Evolutionary conservation across 1,140 invertebrate genomes (phyloP).

Genomic region (Drosophila fuyamai): DNA sequence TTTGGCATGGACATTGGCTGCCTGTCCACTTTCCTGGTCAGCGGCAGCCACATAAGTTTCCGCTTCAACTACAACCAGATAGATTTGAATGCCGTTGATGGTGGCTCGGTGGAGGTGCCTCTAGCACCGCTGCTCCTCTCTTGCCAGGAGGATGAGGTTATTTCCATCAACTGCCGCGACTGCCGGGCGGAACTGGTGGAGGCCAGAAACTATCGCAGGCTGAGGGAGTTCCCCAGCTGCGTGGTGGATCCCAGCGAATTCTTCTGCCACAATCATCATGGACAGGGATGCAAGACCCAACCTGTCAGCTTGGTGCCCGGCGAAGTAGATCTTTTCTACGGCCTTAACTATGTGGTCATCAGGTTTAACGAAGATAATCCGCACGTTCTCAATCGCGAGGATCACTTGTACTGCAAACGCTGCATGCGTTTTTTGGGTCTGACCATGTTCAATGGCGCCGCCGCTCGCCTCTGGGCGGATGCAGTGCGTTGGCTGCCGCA

Average conservation of each 20-base stretch:
- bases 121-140: conserved; percentile 18
- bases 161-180: conserved; percentile 39
- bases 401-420: conserved; percentile 65
- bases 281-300: not conserved
- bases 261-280: conserved; percentile 74
- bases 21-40: conserved; percentile 43
- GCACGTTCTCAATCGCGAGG: conserved; percentile 16
- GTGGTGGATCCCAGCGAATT: conserved; percentile 72
- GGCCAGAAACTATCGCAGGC: conserved; percentile 21
- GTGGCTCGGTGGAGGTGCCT: conserved; percentile 9
- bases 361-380: conserved; percentile 8
- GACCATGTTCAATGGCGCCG: conserved; percentile 42
- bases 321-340: conserved; percentile 62
- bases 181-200: conserved; percentile 40
- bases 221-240: conserved; percentile 72
- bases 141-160: conserved; percentile 17
- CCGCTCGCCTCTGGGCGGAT: conserved; percentile 72
- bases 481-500: conserved; percentile 35
- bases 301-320: conserved; percentile 49
- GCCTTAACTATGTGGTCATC: conserved; percentile 68
- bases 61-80: conserved; percentile 64
- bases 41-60: conserved; percentile 47
- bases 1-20: conserved; percentile 57
- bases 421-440: conserved; percentile 64
- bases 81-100: conserved; percentile 42